Base-by-base conservation (phyloP, 1,140 invertebrate genomes). In the Euborellia annulipes region DNA sequence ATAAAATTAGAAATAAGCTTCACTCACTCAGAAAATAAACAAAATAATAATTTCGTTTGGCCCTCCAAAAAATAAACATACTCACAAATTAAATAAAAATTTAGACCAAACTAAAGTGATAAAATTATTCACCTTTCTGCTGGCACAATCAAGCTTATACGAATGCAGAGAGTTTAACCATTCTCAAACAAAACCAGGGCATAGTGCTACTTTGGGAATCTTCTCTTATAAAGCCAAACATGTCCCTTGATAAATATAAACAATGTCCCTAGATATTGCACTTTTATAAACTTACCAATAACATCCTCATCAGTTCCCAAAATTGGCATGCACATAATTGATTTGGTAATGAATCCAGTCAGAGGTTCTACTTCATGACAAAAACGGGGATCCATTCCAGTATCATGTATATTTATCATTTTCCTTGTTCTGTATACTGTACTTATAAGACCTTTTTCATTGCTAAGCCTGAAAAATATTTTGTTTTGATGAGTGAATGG, bases 261-360 rank as follows among this genome's bases (percentile, higher is more conserved):
- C 9, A 14, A 9, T 34, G n/a, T 34, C 9, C 32, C 32, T 9
- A 34, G 32, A 14, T 43, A 43, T 27, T 3, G 20, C 27, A 8
- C 17, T 14, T 3, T 43, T 2, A 23, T 7, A 2, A 18, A 46
- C 46, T 58, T 52, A 68, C 70, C 70, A 27, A 43, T n/a, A 47
- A 73, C 63, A 48, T 70, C 63, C 14, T 62, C 62, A 22, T 62
- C 55, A 38, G 67, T 65, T 41, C 68, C 65, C 23, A 62, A 52
- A 19, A 73, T 67, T 3, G 71, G 71, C 37, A 66, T 62, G 19
- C 64, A 68, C 2, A 73, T 50, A 8, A 66, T 64, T 3, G 68
- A 65, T 43, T 68, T 59, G 1, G 68, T 68, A 2, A 71, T 66
- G 3, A 61, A 63, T 3, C 67, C 66, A 1, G 65, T 65, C 4